Evolutionary conservation across 2,113 vertebrate species (phyloP), one percentile per base, ranked within the genome.

Genomic region (Clinocottus analis): DNA sequence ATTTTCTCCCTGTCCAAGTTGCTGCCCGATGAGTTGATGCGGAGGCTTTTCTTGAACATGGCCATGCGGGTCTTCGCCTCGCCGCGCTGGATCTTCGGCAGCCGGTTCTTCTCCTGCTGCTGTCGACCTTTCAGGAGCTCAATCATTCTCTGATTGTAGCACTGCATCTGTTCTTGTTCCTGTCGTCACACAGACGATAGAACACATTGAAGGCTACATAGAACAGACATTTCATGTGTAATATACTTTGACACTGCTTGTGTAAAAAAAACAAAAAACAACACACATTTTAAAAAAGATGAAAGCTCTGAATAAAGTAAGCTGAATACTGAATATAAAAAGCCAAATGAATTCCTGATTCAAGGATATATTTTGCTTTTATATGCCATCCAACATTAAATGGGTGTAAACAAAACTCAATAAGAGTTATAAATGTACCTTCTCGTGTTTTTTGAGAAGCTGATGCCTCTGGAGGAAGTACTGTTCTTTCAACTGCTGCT

Each of bases 21-120:
- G 0, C 90, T 99, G 41, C 96, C 95, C 0, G 87, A 93, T 0
- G 95, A 96, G 56, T 94, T 96, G 89, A 99, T 99, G 88, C 97
- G 96, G 35, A 99, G 96, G 91, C 98, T 99, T 90, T 99, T 99
- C 94, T 99, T 99, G 91, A 97, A 99, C 96, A 99, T 99, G 90
- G 96, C 93, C 98, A 99, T 96, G 61, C 98, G 97, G 0, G 97
- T 98, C 93, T 99, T 99, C 49, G 96, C 97, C 77, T 99, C 98
- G 0, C 94, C 93, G 56, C 97, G 94, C 94, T 99, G 98, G 82
- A 97, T 97, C 93, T 98, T 99, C 19, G 98, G 98, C 72, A 99
- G 88, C 7, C 98, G 93, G 12, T 77, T 94, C 89, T 90, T 97
- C 90, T 99, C 97, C 94, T 98, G 97, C 85, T 98, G 97, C 90